A percentile compares a stretch with the other conserved stretches of the same genome.
These are phyloP conservation scores for Cotesia glomerata DNA, from an alignment of 1,140 invertebrate genomes.

Conservation along the genomic window DNA sequence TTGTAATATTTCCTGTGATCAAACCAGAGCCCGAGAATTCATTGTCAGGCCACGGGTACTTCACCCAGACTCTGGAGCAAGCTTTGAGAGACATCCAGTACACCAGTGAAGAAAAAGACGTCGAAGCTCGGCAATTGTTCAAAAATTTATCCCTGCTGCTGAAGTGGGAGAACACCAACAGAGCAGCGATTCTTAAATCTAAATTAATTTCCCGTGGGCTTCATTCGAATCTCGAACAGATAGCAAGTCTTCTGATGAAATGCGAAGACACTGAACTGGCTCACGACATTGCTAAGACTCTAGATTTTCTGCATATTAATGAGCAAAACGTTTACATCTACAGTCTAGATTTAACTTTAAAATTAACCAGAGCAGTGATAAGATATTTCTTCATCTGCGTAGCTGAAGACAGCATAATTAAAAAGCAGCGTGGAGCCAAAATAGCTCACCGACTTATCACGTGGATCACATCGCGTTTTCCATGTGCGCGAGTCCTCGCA, in stretches of 20 bases:
- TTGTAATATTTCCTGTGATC: constrained; percentile 58
- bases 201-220: constrained; percentile 60
- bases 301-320: constrained; percentile 58
- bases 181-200: constrained; percentile 55
- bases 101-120: constrained; percentile 31
- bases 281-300: constrained; percentile 60
- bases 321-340: constrained; percentile 47
- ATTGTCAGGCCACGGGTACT: constrained; percentile 56
- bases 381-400: constrained; percentile 80
- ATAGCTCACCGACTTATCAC: constrained; percentile 68
- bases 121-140: constrained; percentile 54
- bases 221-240: constrained; percentile 59
- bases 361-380: constrained; percentile 72
- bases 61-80: constrained; percentile 64
- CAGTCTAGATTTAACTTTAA: constrained; percentile 64
- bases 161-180: constrained; percentile 64
- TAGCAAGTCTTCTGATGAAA: constrained; percentile 57
- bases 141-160: constrained; percentile 61
- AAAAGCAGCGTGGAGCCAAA: constrained; percentile 68
- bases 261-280: constrained; percentile 52
- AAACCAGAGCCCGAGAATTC: constrained; percentile 61
- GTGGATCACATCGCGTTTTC: constrained; percentile 68
- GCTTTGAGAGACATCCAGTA: constrained; percentile 56
- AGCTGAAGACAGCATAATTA: constrained; percentile 65
- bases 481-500: constrained; percentile 73